phyloP scores from a whole-genome alignment of 1,140 invertebrate genomes.

The Hypsibius dujardini region DNA sequence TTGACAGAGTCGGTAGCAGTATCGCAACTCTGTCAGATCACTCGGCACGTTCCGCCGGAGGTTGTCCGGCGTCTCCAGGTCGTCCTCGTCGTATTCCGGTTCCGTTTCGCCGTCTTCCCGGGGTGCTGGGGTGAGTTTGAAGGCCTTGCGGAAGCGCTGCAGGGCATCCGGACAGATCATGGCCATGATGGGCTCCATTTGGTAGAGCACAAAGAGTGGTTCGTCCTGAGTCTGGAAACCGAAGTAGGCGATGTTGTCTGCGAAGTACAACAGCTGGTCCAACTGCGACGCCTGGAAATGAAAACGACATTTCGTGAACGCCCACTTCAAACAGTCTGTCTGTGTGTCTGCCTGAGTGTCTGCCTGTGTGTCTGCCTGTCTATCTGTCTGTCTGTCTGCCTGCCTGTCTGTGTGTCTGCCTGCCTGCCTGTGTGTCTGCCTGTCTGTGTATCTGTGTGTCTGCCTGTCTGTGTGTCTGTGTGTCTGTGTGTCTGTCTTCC shows the following conservation, averaged over 20 bases:
- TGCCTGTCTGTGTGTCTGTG: too few relatives aligned
- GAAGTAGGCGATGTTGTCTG: conserved; percentile 95
- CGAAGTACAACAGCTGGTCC: conserved; percentile 82
- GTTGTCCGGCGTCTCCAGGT: conserved; percentile 49
- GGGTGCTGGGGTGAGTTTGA: conserved; percentile 21
- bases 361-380: too few relatives aligned
- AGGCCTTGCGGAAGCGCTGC: conserved; percentile 29
- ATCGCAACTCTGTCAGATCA: conserved; percentile 53
- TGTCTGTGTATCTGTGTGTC: too few relatives aligned
- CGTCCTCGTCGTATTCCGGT: conserved; percentile 60
- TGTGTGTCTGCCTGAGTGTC: too few relatives aligned
- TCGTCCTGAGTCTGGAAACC: conserved; percentile 94
- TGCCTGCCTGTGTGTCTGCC: too few relatives aligned
- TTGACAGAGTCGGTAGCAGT: conserved; percentile 71
- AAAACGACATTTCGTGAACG: too few relatives aligned
- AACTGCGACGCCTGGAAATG: conserved; percentile 68
- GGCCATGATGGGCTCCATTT: conserved; percentile 88
- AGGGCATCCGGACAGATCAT: conserved; percentile 33
- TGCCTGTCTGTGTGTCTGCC: too few relatives aligned
- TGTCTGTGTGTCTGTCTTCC: too few relatives aligned
- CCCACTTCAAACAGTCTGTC: too few relatives aligned
- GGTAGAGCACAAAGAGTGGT: conserved; percentile 91
- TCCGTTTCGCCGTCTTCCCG: conserved; percentile 19
- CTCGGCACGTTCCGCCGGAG: conserved; percentile 48
- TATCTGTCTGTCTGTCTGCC: too few relatives aligned